Conservation (phyloP, 2,113 vertebrate species). For the Pipra filicauda region DNA sequence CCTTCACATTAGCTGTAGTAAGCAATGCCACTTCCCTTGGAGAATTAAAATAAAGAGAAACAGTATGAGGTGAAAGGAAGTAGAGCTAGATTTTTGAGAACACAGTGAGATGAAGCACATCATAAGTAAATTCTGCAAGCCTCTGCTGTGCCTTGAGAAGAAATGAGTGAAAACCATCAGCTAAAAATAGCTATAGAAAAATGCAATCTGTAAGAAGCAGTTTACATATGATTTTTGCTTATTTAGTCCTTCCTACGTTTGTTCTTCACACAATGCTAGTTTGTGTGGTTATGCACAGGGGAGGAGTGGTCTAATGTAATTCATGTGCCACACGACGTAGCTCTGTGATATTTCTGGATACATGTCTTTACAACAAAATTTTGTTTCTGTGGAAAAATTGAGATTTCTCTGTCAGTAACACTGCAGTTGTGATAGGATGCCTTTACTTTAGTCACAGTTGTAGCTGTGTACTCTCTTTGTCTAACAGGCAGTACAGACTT, state of each 20-base stretch:
- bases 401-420: not conserved
- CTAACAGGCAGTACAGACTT: not conserved
- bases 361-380: not conserved
- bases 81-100: not conserved
- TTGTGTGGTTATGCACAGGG: not conserved
- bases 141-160: not conserved
- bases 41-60: not conserved
- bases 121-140: not conserved
- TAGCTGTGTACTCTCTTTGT: not conserved
- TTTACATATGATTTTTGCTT: not conserved
- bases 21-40: not conserved
- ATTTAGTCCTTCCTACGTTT: not conserved
- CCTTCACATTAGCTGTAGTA: not conserved
- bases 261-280: not conserved
- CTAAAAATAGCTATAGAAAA: not conserved
- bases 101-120: not conserved
- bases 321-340: not conserved
- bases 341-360: not conserved
- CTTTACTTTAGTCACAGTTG: not conserved
- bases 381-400: not conserved
- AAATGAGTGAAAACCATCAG: rapidly evolving
- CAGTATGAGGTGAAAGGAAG: not conserved
- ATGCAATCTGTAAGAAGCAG: not conserved
- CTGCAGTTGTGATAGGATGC: not conserved
- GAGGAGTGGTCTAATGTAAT: not conserved